A percentile compares a stretch with the other conserved stretches of the same genome.
Conservation (phyloP, 2,113 vertebrate species). For the Climacteris rufus region DNA sequence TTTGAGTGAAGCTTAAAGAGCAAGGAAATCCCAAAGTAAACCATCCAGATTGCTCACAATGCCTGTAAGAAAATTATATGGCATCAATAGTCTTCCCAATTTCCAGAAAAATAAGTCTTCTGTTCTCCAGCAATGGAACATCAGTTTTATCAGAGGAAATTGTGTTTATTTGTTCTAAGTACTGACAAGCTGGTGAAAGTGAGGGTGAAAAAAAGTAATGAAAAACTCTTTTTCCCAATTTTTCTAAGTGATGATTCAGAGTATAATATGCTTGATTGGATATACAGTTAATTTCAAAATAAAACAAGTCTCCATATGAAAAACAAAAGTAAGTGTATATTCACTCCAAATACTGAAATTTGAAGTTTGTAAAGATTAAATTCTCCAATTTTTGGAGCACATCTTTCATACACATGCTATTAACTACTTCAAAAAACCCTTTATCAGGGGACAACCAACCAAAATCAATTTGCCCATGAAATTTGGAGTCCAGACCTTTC, state of each 20-base stretch:
- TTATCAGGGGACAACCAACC: neutral
- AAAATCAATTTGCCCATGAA: neutral
- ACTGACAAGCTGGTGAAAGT: neutral
- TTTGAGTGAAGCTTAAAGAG: neutral
- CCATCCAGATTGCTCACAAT: neutral
- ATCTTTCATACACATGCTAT: accelerated
- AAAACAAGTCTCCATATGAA: neutral
- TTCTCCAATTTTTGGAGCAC: neutral
- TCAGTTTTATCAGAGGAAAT: neutral
- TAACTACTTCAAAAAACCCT: neutral
- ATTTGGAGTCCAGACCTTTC: neutral
- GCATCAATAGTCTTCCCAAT: neutral
- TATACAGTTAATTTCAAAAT: neutral
- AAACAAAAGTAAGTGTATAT: no score
- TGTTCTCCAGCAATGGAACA: neutral
- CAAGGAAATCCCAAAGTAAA: neutral
- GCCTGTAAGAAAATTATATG: neutral
- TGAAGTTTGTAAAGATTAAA: neutral
- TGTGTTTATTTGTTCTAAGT: neutral
- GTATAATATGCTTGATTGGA: neutral
- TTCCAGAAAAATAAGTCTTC: neutral
- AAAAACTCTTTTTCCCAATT: neutral
- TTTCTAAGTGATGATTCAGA: neutral
- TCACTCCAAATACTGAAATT: neutral
- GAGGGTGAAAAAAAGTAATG: neutral